Percentiles rank a stretch among this genome's conserved stretches.
phyloP scores from a whole-genome alignment of 2,888 invertebrate species.

The Campoplex nolae region DNA sequence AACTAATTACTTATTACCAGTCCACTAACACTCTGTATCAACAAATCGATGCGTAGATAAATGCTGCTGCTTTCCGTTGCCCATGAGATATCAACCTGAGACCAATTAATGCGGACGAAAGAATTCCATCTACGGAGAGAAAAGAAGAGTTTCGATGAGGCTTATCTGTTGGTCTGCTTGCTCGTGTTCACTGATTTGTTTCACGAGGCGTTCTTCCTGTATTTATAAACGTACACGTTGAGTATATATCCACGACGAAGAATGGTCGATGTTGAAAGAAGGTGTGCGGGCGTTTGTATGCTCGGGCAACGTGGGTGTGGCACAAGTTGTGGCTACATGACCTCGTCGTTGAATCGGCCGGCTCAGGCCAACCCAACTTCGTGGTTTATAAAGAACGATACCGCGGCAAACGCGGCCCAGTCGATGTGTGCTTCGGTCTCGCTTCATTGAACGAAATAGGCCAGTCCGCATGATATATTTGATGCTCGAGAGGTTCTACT shows the following conservation, averaged over 20 bases:
- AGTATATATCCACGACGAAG: constrained; percentile 42
- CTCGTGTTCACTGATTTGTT: constrained; percentile 8
- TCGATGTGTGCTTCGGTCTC: constrained; percentile 74
- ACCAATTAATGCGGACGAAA: background rate
- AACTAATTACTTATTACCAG: background rate
- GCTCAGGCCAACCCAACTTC: constrained; percentile 67
- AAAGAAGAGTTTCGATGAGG: constrained; percentile 20
- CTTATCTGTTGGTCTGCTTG: constrained; percentile 11
- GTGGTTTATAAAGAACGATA: constrained; percentile 21
- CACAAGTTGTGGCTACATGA: constrained; percentile 72
- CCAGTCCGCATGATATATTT: constrained; percentile 65
- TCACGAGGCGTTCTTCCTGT: constrained; percentile 24
- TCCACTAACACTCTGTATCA: background rate
- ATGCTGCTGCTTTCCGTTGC: background rate
- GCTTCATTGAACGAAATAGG: constrained; percentile 80
- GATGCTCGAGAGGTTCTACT: constrained; percentile 65
- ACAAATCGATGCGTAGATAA: background rate
- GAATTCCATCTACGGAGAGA: background rate
- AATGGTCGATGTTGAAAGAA: constrained; percentile 54
- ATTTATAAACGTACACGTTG: constrained; percentile 16
- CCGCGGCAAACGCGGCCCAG: constrained; percentile 73
- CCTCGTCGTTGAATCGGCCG: constrained; percentile 70
- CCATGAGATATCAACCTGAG: background rate
- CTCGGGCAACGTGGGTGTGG: constrained; percentile 72
- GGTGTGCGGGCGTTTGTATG: constrained; percentile 54